These are phyloP conservation scores for Seira sanloemensis DNA, from an alignment of 2,888 invertebrate species.

Conservation along the genomic window DNA sequence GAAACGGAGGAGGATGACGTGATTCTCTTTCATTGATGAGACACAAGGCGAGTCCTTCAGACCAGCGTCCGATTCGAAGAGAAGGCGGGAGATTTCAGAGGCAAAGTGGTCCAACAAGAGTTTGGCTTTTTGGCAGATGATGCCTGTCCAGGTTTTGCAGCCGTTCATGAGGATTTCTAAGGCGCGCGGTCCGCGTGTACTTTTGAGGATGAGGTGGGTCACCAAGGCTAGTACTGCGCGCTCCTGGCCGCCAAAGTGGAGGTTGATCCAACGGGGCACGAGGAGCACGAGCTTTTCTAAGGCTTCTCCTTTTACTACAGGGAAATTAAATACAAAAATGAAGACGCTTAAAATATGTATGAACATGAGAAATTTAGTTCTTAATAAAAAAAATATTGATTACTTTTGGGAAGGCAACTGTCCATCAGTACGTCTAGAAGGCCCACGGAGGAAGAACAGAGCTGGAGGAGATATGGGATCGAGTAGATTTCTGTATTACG, in stretches of 20 bases:
- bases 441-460: conserved; percentile 81
- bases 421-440: conserved; percentile 72
- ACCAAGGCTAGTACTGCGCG: conserved; percentile 67
- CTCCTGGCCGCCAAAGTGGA: conserved; percentile 68
- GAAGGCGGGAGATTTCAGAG: conserved; percentile 64
- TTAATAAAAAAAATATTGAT: too few species aligned
- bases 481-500: conserved; percentile 77
- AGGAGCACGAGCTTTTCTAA: conserved; percentile 61
- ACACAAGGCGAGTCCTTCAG: conserved; percentile 70
- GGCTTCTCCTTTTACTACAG: conserved; percentile 68
- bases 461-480: conserved; percentile 87
- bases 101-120: conserved; percentile 68
- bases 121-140: conserved; percentile 48
- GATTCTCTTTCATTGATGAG: conserved; percentile 63
- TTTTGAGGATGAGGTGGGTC: conserved; percentile 72
- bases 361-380: too few species aligned
- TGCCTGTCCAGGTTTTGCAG: conserved; percentile 62
- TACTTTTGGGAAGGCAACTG: conserved; percentile 67
- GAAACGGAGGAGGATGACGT: conserved; percentile 58
- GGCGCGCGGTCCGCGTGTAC: conserved; percentile 67
- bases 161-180: conserved; percentile 68
- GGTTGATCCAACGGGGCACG: conserved; percentile 69
- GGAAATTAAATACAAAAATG: background rate
- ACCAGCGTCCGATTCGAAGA: conserved; percentile 63
- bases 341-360: too few species aligned